phyloP scores from a whole-genome alignment of 2,888 invertebrate genomes.

The Aelia acuminata region DNA sequence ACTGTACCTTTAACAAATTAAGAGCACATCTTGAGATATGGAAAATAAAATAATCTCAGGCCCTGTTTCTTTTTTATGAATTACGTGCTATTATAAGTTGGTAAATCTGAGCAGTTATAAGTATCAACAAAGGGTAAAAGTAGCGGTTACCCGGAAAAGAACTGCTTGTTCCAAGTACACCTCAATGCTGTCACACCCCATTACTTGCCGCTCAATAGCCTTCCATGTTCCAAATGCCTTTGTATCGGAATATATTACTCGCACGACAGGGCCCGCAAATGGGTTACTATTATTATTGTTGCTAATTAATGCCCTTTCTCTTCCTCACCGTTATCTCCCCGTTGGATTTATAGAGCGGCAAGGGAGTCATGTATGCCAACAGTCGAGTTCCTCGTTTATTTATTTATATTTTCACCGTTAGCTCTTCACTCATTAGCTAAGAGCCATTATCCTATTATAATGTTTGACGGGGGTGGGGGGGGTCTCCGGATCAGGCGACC shows the following conservation, averaged over 20 bases:
- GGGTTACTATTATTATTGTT: not conserved
- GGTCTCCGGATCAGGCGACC: not conserved
- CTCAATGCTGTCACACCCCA: not conserved
- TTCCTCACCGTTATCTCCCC: not conserved
- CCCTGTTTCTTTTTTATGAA: no score
- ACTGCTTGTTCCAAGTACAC: not conserved
- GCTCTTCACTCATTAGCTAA: not conserved
- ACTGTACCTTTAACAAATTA: no score
- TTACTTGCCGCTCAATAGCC: not conserved
- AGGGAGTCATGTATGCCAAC: not conserved
- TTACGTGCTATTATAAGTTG: no score
- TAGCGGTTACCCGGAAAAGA: not conserved
- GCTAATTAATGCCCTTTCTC: not conserved
- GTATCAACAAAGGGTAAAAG: no score
- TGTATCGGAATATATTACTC: not conserved
- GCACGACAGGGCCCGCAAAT: not conserved
- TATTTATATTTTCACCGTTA: not conserved
- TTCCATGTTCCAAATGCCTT: not conserved
- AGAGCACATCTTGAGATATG: no score
- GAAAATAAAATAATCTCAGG: no score
- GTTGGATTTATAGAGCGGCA: not conserved
- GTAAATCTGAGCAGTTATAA: no score
- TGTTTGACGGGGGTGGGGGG: not conserved
- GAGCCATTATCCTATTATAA: not conserved
- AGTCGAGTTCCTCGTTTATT: not conserved